Conservation (phyloP, 2,888 invertebrate genomes). For the Tenthredo amoena region DNA sequence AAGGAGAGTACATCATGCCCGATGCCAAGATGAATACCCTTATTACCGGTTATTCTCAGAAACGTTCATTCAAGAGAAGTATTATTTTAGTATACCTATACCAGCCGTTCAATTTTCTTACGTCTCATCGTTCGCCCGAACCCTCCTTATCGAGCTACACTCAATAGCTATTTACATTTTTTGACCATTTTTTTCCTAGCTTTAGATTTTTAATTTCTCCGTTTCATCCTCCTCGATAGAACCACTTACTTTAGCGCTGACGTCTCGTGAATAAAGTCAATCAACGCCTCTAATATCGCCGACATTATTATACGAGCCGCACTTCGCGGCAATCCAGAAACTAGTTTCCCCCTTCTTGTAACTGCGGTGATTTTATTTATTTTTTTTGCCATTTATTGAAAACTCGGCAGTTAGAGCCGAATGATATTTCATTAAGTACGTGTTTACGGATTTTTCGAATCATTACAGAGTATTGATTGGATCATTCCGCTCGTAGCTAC, state of each 20-base stretch:
- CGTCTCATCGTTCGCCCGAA: neutral
- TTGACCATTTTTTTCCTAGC: neutral
- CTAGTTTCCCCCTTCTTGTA: conserved; percentile 3
- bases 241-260: neutral
- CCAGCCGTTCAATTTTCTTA: conserved; percentile 20
- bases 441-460: neutral
- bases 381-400: conserved; percentile 5
- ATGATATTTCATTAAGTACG: conserved; percentile 10
- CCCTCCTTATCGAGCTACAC: neutral
- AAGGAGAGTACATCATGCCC: neutral
- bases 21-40: conserved; percentile 37
- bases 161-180: neutral
- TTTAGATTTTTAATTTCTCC: neutral
- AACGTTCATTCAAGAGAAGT: conserved; percentile 1
- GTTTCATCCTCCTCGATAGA: neutral
- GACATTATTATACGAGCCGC: neutral
- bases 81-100: conserved; percentile 14
- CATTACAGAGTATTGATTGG: conserved; percentile 29
- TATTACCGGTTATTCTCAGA: conserved; percentile 37
- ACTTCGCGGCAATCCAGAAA: neutral
- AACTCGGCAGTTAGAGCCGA: neutral
- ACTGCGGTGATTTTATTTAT: too few relatives aligned
- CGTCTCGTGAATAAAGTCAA: conserved; percentile 16
- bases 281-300: conserved; percentile 22
- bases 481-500: neutral